These are phyloP conservation scores for Helobdella robusta DNA, from an alignment of 2,888 invertebrate genomes.

Conservation along the genomic window DNA sequence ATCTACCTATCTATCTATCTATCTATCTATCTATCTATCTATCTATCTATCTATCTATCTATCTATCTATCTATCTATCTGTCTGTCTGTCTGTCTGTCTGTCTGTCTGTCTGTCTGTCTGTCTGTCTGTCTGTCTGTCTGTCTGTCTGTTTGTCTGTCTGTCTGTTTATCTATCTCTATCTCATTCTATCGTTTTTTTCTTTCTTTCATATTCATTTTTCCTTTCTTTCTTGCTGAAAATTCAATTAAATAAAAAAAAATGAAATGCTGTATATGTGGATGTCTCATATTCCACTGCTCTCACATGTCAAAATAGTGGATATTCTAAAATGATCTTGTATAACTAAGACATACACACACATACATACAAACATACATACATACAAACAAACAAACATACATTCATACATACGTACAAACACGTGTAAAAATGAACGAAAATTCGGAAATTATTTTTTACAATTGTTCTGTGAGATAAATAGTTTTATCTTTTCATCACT, in stretches of 20 bases:
- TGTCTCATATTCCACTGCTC: no score
- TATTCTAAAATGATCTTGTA: not conserved
- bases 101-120: not conserved
- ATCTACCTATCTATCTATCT: not conserved
- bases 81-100: not conserved
- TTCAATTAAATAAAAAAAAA: no score
- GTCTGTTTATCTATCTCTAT: no score
- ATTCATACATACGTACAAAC: not conserved
- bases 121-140: not conserved
- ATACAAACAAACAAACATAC: not conserved
- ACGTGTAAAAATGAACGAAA: not conserved
- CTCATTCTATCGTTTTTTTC: not conserved
- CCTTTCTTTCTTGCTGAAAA: no score
- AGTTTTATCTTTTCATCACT: not conserved
- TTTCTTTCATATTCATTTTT: not conserved
- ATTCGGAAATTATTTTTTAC: no score
- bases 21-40: not conserved
- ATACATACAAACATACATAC: not conserved
- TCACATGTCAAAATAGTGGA: no score
- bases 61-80: not conserved
- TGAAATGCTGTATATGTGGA: no score
- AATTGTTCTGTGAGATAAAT: no score
- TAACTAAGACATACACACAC: slow-evolving; percentile 2
- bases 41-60: not conserved
- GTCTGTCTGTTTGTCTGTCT: no score